phyloP scores from a whole-genome alignment of 92 coral and sea anemone genomes.

The Umimayanthus chanpuru region DNA sequence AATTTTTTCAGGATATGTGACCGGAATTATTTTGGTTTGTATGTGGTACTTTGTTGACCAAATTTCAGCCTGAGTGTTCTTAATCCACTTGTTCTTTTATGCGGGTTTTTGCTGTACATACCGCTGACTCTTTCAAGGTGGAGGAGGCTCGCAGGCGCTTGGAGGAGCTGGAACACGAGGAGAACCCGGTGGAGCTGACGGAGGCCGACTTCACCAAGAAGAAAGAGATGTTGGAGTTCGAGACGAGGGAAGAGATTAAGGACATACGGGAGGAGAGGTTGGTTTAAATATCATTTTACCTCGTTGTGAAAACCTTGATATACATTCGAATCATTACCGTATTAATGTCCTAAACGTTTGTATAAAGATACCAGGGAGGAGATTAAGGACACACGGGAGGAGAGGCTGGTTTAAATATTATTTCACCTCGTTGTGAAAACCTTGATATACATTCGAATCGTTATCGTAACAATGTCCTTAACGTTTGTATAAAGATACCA shows the following conservation, averaged over 20 bases:
- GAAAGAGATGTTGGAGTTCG: conserved; percentile 91
- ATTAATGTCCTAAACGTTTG: no score
- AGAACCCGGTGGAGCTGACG: conserved; percentile 81
- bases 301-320: not conserved
- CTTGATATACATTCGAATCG: not conserved
- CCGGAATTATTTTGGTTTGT: no score
- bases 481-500: conserved; percentile 59
- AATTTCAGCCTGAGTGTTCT: no score
- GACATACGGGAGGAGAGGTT: conserved; percentile 92
- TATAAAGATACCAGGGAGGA: conserved; percentile 86
- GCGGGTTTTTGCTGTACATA: no score
- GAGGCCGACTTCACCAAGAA: conserved; percentile 95
- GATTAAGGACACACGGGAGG: conserved; percentile 95
- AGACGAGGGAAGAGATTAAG: conserved; percentile 92
- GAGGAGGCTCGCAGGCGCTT: conserved; percentile 92
- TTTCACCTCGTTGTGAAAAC: no score
- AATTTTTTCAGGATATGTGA: no score
- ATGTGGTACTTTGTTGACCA: no score
- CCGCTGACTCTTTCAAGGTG: conserved; percentile 40
- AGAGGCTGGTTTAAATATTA: conserved; percentile 36
- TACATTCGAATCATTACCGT: not conserved
- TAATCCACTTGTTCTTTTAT: no score
- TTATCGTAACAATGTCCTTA: no score
- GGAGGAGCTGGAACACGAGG: conserved; percentile 92
- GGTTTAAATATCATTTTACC: not conserved